Conservation (phyloP, 2,888 invertebrate species). For the Cephonodes hylas region DNA sequence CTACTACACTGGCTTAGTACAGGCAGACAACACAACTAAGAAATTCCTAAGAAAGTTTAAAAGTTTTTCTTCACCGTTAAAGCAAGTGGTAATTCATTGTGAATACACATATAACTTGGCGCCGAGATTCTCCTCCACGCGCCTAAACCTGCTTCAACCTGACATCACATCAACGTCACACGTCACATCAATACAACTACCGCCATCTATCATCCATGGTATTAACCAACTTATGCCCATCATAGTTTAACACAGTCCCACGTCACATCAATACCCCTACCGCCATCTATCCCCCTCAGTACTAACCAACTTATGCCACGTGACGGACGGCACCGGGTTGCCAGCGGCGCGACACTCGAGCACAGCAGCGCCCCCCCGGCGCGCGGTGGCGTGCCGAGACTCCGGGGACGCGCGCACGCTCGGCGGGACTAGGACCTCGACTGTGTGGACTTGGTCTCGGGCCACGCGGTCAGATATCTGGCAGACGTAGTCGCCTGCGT, state of each 20-base stretch:
- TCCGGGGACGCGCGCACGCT: conserved; percentile 85
- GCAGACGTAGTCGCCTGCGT: conserved; percentile 87
- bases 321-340: conserved; percentile 86
- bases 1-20: too few relatives aligned
- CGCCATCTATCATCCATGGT: conserved; percentile 5
- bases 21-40: too few relatives aligned
- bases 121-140: too few relatives aligned
- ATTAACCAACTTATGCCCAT: too few relatives aligned
- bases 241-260: too few relatives aligned
- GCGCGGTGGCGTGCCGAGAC: conserved; percentile 83
- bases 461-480: conserved; percentile 86
- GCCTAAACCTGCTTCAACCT: too few relatives aligned
- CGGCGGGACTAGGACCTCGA: conserved; percentile 86
- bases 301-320: conserved; percentile 85
- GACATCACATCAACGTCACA: too few relatives aligned
- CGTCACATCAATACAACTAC: not conserved
- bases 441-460: conserved; percentile 86
- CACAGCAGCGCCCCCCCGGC: conserved; percentile 85
- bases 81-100: too few relatives aligned
- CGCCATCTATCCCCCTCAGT: not conserved
- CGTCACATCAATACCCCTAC: too few relatives aligned
- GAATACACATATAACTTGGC: too few relatives aligned
- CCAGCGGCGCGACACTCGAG: conserved; percentile 86
- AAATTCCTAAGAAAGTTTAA: too few relatives aligned
- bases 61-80: too few relatives aligned